Evolutionary conservation across 2,113 vertebrate species (phyloP).

Genomic region (Cromileptes altivelis): DNA sequence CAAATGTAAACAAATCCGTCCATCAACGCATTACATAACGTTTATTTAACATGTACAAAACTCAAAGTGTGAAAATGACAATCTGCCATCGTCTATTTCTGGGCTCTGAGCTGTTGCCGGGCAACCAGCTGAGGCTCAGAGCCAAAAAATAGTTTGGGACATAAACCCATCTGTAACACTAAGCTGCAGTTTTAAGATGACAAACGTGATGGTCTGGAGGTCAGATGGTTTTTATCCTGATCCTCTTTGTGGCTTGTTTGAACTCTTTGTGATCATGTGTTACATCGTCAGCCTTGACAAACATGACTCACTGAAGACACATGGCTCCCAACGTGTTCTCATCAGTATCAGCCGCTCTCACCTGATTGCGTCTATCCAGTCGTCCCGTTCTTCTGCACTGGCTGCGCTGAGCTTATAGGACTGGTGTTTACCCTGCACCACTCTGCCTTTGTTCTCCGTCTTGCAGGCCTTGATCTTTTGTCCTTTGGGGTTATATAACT

Average conservation of each 20-base stretch:
- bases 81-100: neutral
- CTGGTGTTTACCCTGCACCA: slow-evolving; percentile 94
- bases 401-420: slow-evolving; percentile 93
- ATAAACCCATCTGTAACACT: neutral
- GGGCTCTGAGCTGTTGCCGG: neutral
- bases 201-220: neutral
- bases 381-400: slow-evolving; percentile 87
- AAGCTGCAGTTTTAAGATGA: slow-evolving; percentile 6
- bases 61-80: neutral
- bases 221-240: neutral
- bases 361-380: slow-evolving; percentile 94
- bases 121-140: neutral
- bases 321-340: neutral
- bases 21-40: neutral
- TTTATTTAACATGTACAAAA: neutral
- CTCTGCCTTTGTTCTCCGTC: slow-evolving; percentile 90
- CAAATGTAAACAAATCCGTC: neutral
- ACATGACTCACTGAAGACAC: neutral
- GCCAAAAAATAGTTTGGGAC: neutral
- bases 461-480: slow-evolving; percentile 97
- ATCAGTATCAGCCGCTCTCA: slow-evolving; percentile 56
- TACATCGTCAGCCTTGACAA: neutral
- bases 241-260: neutral
- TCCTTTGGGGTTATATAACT: slow-evolving; percentile 90
- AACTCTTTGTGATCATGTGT: neutral